A percentile compares a stretch with the other conserved stretches of the same genome.
Conservation (phyloP, 2,888 invertebrate species). For the Thereva unica region DNA sequence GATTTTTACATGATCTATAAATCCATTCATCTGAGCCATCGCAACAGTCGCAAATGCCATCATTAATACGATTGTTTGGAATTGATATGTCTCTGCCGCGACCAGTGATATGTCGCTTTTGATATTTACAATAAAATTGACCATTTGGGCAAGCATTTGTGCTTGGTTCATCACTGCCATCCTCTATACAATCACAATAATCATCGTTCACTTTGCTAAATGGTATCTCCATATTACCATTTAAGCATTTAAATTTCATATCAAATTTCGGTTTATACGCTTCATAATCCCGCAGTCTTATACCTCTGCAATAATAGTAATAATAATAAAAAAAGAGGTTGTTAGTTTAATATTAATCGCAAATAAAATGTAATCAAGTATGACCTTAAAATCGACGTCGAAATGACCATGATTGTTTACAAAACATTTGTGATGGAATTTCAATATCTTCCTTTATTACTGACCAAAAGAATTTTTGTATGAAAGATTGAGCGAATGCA, state of each 20-base stretch:
- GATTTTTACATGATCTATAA: slow-evolving; percentile 8
- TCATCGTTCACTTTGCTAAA: slow-evolving; percentile 75
- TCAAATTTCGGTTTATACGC: slow-evolving; percentile 58
- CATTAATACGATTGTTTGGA: slow-evolving; percentile 84
- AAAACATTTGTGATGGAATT: no score
- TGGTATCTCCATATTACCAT: slow-evolving; percentile 59
- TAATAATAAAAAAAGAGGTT: not conserved
- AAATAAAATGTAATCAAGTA: not conserved
- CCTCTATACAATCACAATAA: slow-evolving; percentile 80
- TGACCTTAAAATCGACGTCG: not conserved
- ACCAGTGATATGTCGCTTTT: slow-evolving; percentile 56
- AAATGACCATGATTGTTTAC: no score
- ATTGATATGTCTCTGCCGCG: slow-evolving; percentile 59
- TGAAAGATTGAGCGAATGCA: no score
- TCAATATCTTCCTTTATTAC: not conserved
- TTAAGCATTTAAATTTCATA: slow-evolving; percentile 59
- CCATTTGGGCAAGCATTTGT: slow-evolving; percentile 88
- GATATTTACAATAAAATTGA: slow-evolving; percentile 67
- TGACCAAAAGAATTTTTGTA: not conserved
- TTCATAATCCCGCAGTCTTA: slow-evolving; percentile 56
- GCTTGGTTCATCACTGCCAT: slow-evolving; percentile 79
- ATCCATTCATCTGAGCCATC: slow-evolving; percentile 88
- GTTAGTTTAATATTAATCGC: not conserved
- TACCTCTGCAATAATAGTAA: slow-evolving; percentile 52
- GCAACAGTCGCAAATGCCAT: slow-evolving; percentile 93